phyloP scores from a whole-genome alignment of 2,797 vertebrate species.

The Enteromius afrohamiltoni region DNA sequence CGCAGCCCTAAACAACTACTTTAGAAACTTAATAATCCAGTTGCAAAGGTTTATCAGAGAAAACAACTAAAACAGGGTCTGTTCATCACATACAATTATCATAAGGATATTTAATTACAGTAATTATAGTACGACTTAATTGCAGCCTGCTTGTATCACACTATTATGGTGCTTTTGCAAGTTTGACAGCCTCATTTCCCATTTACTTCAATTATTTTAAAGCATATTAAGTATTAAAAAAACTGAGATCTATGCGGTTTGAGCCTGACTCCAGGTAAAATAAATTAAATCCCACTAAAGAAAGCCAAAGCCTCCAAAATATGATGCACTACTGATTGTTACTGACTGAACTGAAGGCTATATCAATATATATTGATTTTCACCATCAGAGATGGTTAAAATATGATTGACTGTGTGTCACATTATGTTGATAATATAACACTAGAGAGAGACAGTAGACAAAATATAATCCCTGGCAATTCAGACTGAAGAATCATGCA shows the following conservation, averaged over 20 bases:
- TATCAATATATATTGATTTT: slow-evolving; percentile 8
- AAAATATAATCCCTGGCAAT: neutral
- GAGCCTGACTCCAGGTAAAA: neutral
- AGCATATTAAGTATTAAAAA: neutral
- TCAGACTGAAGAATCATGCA: neutral
- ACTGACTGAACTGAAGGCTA: neutral
- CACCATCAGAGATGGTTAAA: neutral
- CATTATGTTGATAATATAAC: neutral
- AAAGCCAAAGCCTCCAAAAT: neutral
- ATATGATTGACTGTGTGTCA: neutral
- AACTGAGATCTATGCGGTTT: neutral
- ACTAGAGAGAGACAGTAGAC: too few relatives aligned
- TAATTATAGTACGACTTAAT: neutral
- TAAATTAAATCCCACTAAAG: neutral
- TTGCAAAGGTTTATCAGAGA: neutral
- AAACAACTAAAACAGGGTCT: neutral
- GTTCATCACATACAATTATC: neutral
- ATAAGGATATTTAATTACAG: neutral
- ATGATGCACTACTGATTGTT: neutral
- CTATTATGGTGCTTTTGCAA: neutral
- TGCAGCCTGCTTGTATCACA: neutral
- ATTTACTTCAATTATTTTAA: neutral
- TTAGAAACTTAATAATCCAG: neutral
- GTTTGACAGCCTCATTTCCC: neutral
- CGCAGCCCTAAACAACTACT: neutral